Evolutionary conservation across 1,140 invertebrate species (phyloP).

Genomic region (Hestina assimilis): DNA sequence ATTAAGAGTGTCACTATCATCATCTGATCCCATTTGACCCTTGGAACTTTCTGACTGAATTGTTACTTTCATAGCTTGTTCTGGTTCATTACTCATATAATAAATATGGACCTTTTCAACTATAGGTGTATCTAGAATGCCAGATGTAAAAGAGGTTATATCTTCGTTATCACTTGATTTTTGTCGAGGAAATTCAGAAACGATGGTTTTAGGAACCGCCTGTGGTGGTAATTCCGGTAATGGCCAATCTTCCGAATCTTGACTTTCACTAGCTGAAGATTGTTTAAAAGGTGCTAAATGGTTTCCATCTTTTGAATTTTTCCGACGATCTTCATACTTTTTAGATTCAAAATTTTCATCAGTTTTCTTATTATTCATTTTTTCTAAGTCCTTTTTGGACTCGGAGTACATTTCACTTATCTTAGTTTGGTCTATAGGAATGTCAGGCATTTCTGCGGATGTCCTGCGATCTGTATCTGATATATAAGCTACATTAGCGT

Average conservation of each 20-base stretch:
- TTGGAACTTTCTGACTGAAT: conserved; percentile 80
- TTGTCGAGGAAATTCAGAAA: conserved; percentile 58
- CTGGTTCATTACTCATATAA: conserved; percentile 87
- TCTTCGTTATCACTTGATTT: conserved; percentile 83
- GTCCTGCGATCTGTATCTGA: conserved; percentile 87
- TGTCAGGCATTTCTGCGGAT: conserved; percentile 89
- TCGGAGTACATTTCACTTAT: conserved; percentile 78
- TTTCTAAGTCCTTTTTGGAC: conserved; percentile 62
- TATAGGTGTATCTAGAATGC: conserved; percentile 81
- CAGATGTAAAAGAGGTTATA: conserved; percentile 88
- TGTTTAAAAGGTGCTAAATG: conserved; percentile 48
- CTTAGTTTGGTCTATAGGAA: conserved; percentile 84
- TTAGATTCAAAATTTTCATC: conserved; percentile 42
- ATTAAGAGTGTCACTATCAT: conserved; percentile 80
- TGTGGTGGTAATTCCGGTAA: conserved; percentile 81
- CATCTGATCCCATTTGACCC: conserved; percentile 79
- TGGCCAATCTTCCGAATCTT: conserved; percentile 85
- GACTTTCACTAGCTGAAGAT: conserved; percentile 78
- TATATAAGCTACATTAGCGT: conserved; percentile 83
- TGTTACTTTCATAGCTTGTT: conserved; percentile 84
- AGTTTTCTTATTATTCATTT: conserved; percentile 37
- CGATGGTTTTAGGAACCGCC: conserved; percentile 33
- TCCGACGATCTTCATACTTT: conserved; percentile 31
- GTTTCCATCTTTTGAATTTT: conserved; percentile 26
- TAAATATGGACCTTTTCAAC: conserved; percentile 92